phyloP scores from a whole-genome alignment of 2,888 invertebrate species.

The Platycheirus rosarum region DNA sequence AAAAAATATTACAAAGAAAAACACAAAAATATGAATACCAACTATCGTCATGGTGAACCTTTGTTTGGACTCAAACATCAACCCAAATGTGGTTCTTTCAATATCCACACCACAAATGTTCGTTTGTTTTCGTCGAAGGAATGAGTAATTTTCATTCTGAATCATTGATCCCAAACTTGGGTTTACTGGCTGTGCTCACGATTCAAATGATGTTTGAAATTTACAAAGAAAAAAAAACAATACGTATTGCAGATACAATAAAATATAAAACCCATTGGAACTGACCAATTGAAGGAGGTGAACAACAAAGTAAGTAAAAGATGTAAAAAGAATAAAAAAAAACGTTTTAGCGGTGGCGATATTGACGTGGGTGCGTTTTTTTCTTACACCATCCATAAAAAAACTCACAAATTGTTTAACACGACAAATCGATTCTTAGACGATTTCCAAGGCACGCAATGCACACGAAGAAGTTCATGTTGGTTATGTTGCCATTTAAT shows the following conservation, averaged over 20 bases:
- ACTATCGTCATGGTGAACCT: conserved; percentile 64
- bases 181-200: conserved; percentile 55
- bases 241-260: conserved; percentile 45
- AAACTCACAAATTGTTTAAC: conserved; percentile 41
- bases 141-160: conserved; percentile 68
- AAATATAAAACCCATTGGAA: conserved; percentile 15
- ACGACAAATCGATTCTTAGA: conserved; percentile 30
- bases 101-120: background rate
- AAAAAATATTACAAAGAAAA: conserved; percentile 1
- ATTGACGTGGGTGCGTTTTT: conserved; percentile 62
- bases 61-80: conserved; percentile 66
- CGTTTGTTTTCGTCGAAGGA: conserved; percentile 15
- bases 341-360: conserved; percentile 28
- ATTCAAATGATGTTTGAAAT: conserved; percentile 48
- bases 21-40: conserved; percentile 27
- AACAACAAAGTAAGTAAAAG: conserved; percentile 28
- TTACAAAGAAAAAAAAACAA: conserved; percentile 51
- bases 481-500: conserved; percentile 27
- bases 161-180: conserved; percentile 54
- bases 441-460: background rate
- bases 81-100: conserved; percentile 57
- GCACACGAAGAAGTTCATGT: conserved; percentile 22
- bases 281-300: conserved; percentile 38
- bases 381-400: conserved; percentile 29
- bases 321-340: conserved; percentile 5